A percentile compares a stretch with the other conserved stretches of the same genome.
These are phyloP conservation scores for Portevinia maculata DNA, from an alignment of 2,888 invertebrate species.

Conservation along the genomic window DNA sequence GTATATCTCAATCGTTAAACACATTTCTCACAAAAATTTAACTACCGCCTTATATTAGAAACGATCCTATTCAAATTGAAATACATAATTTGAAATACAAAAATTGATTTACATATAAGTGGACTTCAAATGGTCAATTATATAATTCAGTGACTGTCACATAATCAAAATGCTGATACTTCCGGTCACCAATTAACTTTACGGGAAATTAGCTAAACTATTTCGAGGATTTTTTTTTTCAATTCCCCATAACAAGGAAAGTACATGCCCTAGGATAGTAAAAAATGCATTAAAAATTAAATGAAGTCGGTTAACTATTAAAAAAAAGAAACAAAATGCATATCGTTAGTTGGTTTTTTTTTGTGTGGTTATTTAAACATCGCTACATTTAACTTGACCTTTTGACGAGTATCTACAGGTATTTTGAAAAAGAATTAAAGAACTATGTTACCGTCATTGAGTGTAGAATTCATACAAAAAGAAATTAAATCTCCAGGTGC, in stretches of 20 bases:
- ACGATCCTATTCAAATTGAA: too few relatives aligned
- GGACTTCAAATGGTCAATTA: background rate
- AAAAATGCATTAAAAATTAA: background rate
- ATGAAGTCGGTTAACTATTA: background rate
- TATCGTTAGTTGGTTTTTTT: background rate
- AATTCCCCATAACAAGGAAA: too few relatives aligned
- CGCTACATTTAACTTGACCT: background rate
- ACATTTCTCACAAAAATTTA: too few relatives aligned
- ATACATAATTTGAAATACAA: too few relatives aligned
- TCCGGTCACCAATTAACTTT: background rate
- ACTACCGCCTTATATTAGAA: too few relatives aligned
- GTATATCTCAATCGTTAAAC: too few relatives aligned
- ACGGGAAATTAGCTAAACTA: constrained; percentile 2
- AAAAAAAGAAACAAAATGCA: background rate
- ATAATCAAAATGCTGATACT: background rate
- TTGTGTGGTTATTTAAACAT: background rate
- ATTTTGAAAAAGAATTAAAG: background rate
- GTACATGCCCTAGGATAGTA: background rate
- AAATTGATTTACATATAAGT: too few relatives aligned
- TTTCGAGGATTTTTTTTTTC: background rate
- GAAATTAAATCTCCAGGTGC: background rate
- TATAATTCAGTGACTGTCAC: background rate
- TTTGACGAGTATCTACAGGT: background rate
- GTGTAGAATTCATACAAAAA: background rate
- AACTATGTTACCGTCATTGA: background rate